phyloP scores from a whole-genome alignment of 2,113 vertebrate species.

The Limnothrissa miodon region DNA sequence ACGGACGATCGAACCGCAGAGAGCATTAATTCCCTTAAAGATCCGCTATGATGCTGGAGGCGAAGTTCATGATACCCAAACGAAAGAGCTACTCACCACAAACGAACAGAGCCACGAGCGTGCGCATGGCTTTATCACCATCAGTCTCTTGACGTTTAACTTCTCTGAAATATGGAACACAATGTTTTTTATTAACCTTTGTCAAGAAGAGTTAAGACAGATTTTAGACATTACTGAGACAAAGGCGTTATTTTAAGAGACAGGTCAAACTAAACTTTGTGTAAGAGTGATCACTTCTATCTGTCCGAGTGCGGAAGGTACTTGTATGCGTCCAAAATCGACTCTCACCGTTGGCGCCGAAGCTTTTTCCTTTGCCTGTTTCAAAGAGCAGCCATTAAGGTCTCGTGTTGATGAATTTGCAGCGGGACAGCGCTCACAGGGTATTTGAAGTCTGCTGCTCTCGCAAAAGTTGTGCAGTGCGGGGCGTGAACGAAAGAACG shows the following conservation, averaged over 20 bases:
- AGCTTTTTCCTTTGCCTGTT: neutral
- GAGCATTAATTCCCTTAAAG: neutral
- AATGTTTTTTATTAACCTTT: neutral
- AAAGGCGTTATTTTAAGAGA: neutral
- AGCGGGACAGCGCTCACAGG: neutral
- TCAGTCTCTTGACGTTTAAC: slow-evolving; percentile 28
- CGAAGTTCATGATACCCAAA: neutral
- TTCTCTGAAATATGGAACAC: slow-evolving; percentile 31
- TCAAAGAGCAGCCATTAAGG: neutral
- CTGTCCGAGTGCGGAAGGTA: neutral
- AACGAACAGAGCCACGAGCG: slow-evolving; percentile 49
- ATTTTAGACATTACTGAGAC: neutral
- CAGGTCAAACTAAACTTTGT: neutral
- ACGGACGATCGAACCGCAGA: neutral
- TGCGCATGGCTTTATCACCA: slow-evolving; percentile 52
- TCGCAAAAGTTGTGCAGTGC: neutral
- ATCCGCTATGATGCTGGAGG: neutral
- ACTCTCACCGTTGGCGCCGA: neutral
- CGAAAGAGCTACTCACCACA: slow-evolving; percentile 51
- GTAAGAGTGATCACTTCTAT: neutral
- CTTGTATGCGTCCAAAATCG: neutral
- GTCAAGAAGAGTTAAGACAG: neutral
- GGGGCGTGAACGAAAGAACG: neutral
- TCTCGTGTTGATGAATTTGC: slow-evolving; percentile 15
- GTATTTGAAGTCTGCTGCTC: neutral